A percentile compares a stretch with the other conserved stretches of the same genome.
These are phyloP conservation scores for Dryoscopus gambensis DNA, from an alignment of 2,113 vertebrate genomes.

Conservation along the genomic window DNA sequence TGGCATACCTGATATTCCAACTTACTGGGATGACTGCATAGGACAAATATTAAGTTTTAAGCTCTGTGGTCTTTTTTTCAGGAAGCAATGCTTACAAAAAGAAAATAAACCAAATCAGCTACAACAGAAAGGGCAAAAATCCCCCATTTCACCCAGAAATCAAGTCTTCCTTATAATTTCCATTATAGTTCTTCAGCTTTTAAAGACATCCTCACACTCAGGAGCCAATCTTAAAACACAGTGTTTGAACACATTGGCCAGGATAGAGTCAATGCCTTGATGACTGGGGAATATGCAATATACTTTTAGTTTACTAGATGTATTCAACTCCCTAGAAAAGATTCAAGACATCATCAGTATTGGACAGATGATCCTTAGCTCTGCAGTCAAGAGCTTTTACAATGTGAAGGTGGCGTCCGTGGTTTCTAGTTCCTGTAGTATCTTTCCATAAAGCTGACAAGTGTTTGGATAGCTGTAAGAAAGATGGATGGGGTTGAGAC, in stretches of 20 bases:
- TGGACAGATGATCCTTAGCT: background rate
- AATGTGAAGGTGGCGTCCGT: background rate
- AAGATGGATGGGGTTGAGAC: background rate
- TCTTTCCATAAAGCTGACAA: background rate
- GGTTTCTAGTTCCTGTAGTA: background rate
- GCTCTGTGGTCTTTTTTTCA: background rate
- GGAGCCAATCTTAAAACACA: background rate
- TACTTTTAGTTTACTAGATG: background rate
- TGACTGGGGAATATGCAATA: background rate
- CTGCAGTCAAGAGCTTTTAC: background rate
- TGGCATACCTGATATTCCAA: background rate
- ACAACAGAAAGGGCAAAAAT: background rate
- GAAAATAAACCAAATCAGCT: background rate
- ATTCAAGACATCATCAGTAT: background rate
- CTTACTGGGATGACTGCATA: background rate
- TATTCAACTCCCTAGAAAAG: background rate
- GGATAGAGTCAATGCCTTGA: background rate
- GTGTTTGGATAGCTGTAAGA: background rate
- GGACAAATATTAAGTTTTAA: background rate
- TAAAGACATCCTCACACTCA: background rate
- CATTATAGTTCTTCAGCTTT: background rate
- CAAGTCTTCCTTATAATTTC: background rate
- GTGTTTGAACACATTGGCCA: background rate
- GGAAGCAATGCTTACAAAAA: background rate
- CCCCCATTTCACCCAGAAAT: background rate